A percentile compares a stretch with the other conserved stretches of the same genome.
Evolutionary conservation across 2,797 vertebrate species (phyloP).

Genomic region (Megaceryle alcyon): DNA sequence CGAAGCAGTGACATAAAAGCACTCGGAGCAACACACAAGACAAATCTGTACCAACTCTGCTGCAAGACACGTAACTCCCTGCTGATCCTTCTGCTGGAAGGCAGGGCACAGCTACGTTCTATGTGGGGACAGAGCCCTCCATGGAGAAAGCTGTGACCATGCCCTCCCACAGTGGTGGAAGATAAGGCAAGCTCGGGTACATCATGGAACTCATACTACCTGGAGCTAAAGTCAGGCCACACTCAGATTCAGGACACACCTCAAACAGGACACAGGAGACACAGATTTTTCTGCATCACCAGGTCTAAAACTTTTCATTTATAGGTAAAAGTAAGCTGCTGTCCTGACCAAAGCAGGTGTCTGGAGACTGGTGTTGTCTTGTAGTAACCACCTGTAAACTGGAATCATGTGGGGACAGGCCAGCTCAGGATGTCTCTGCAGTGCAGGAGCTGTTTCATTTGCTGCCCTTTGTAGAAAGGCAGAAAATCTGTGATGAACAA

Average conservation of each 20-base stretch:
- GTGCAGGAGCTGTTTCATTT: neutral
- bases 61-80: neutral
- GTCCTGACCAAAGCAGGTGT: neutral
- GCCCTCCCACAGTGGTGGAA: fast-evolving
- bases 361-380: neutral
- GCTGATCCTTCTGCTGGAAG: neutral
- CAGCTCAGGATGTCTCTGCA: neutral
- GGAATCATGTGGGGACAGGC: neutral
- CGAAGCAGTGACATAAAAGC: neutral
- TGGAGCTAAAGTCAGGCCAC: neutral
- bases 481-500: neutral
- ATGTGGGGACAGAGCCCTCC: neutral
- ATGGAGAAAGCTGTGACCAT: fast-evolving
- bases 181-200: neutral
- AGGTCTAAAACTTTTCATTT: neutral
- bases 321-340: neutral
- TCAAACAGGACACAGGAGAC: neutral
- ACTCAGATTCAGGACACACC: neutral
- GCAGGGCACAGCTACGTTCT: neutral
- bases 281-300: neutral
- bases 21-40: neutral
- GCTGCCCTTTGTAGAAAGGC: constrained; percentile 2
- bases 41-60: neutral
- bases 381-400: neutral
- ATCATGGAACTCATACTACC: neutral